Evolutionary conservation across 2,888 invertebrate genomes (phyloP).

Genomic region (Folsomia manolachei): DNA sequence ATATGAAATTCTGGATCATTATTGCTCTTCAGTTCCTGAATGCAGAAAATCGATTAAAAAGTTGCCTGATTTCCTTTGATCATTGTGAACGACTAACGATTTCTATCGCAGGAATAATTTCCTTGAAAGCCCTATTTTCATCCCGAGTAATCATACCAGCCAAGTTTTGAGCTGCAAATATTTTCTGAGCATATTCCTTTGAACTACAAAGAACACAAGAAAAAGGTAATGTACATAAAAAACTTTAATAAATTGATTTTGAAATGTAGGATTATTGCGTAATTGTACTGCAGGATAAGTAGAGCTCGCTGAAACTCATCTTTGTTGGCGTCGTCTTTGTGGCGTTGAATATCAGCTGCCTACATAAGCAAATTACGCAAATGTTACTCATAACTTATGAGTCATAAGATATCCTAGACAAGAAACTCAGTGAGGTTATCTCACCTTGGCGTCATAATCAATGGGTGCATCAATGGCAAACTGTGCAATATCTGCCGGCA

Average conservation of each 20-base stretch:
- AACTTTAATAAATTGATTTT: neutral
- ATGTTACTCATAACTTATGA: neutral
- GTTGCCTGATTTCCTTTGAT: neutral
- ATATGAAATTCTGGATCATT: slow-evolving; percentile 11
- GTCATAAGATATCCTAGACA: neutral
- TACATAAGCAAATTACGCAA: neutral
- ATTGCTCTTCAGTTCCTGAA: slow-evolving; percentile 7
- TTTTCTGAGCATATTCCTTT: slow-evolving; percentile 23
- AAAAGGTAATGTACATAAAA: too few species aligned
- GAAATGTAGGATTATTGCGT: neutral
- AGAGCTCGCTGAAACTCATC: slow-evolving; percentile 42
- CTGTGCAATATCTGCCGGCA: slow-evolving; percentile 13
- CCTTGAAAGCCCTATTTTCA: slow-evolving; percentile 31
- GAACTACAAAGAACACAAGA: slow-evolving; percentile 6
- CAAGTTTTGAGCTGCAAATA: slow-evolving; percentile 26
- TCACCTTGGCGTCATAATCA: slow-evolving; percentile 4
- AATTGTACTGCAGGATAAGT: slow-evolving; percentile 34
- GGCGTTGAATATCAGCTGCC: slow-evolving; percentile 15
- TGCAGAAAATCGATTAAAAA: too few species aligned
- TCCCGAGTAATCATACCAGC: slow-evolving; percentile 13
- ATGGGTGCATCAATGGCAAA: slow-evolving; percentile 10
- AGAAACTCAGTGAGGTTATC: neutral
- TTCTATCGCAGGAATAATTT: slow-evolving; percentile 34
- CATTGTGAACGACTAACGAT: slow-evolving; percentile 5
- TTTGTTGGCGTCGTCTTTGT: slow-evolving; percentile 32